These are phyloP conservation scores for Caenorhabditis brenneri DNA, from an alignment of 1,140 invertebrate genomes.

Conservation along the genomic window DNA sequence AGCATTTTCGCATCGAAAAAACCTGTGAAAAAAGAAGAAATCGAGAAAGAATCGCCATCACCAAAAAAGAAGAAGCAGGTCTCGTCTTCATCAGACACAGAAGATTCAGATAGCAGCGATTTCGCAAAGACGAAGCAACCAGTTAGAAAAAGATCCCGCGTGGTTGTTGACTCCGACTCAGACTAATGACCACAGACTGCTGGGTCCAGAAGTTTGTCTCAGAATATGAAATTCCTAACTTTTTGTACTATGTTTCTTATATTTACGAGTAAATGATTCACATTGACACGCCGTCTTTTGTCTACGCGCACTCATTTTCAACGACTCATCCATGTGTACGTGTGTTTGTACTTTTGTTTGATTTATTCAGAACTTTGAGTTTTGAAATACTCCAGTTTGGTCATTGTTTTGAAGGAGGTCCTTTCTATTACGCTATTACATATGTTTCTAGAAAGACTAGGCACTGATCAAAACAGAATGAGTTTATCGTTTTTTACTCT, in stretches of 20 bases:
- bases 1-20: not conserved
- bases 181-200: not conserved
- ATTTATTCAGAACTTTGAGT: constrained; percentile 34
- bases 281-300: not conserved
- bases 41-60: not conserved
- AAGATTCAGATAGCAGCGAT: not conserved
- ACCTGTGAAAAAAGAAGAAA: not conserved
- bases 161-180: not conserved
- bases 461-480: not conserved
- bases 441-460: not conserved
- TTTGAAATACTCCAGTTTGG: too few relatives aligned
- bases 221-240: not conserved
- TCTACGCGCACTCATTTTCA: not conserved
- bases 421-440: not conserved
- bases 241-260: constrained; percentile 39
- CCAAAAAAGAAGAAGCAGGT: not conserved
- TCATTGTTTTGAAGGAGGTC: not conserved
- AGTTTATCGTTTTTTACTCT: not conserved
- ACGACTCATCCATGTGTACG: not conserved
- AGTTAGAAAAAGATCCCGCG: not conserved
- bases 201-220: not conserved
- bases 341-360: not conserved
- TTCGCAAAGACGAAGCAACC: not conserved
- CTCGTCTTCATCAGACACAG: not conserved
- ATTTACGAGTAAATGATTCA: constrained; percentile 18